A percentile compares a stretch with the other conserved stretches of the same genome.
Conservation (phyloP, 2,797 vertebrate genomes). For the Dryobates pubescens region DNA sequence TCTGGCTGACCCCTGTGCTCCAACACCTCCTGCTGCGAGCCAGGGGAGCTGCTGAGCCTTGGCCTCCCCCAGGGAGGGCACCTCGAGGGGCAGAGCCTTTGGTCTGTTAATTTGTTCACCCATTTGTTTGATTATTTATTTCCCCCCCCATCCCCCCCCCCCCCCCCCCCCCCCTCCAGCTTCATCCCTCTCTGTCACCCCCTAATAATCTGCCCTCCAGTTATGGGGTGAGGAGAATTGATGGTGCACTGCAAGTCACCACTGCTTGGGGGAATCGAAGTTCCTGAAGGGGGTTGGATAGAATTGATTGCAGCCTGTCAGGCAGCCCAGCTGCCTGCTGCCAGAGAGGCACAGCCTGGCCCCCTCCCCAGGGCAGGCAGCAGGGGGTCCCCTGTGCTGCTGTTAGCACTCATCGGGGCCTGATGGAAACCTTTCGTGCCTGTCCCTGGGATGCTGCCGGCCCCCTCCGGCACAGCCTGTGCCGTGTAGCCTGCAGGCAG, state of each 20-base stretch:
- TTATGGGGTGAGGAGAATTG: neutral
- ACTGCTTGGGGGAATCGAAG: slow-evolving; percentile 17
- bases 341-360: accelerated
- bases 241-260: slow-evolving; percentile 45
- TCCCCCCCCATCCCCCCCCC: too few species aligned
- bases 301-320: slow-evolving; percentile 45
- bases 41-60: too few species aligned
- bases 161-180: neutral
- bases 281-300: slow-evolving; percentile 25
- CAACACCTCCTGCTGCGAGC: too few species aligned
- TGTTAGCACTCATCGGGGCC: accelerated
- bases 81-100: too few species aligned
- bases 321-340: neutral
- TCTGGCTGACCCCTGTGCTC: too few species aligned
- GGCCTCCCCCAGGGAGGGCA: too few species aligned
- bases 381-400: neutral
- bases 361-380: neutral
- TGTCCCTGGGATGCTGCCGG: accelerated
- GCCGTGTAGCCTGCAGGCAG: too few species aligned
- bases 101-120: too few species aligned
- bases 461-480: neutral
- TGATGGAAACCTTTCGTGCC: neutral
- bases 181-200: neutral
- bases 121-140: neutral
- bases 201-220: neutral